phyloP scores from a whole-genome alignment of 2,797 vertebrate genomes.

The Sebastes elongatus region DNA sequence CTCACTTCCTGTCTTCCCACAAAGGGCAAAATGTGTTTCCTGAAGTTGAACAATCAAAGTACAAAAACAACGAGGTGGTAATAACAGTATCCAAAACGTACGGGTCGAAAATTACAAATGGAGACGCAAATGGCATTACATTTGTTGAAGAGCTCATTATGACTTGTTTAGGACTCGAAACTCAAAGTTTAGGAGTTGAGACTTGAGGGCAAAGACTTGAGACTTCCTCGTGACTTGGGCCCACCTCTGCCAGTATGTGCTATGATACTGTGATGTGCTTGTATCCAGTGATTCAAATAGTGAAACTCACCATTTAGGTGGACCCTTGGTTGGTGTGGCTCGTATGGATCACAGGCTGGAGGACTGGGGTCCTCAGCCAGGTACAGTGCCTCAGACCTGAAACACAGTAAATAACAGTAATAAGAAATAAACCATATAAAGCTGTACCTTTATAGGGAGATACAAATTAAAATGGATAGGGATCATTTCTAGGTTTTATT shows the following conservation, averaged over 20 bases:
- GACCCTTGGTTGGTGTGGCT: constrained; percentile 70
- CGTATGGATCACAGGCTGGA: constrained; percentile 64
- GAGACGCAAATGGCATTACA: too few species aligned
- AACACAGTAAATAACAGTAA: neutral
- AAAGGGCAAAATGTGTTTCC: constrained; percentile 1
- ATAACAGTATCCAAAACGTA: too few species aligned
- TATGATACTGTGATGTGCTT: neutral
- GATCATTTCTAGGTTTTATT: neutral
- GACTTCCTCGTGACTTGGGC: too few species aligned
- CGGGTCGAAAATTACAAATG: too few species aligned
- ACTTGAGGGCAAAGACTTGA: too few species aligned
- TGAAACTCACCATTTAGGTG: constrained; percentile 71
- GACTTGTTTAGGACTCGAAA: too few species aligned
- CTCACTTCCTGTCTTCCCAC: constrained; percentile 29
- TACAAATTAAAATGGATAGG: neutral
- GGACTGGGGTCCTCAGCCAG: constrained; percentile 77
- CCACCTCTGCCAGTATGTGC: neutral
- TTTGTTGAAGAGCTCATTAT: too few species aligned
- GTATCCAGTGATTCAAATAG: neutral
- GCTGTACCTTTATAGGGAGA: neutral
- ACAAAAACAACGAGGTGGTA: too few species aligned
- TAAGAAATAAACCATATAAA: neutral
- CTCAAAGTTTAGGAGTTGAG: too few species aligned
- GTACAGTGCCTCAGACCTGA: constrained; percentile 82
- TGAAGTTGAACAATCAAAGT: neutral